Evolutionary conservation across 2,888 invertebrate genomes (phyloP), one percentile per base, ranked within the genome.

Genomic region (Oscheius onirici): DNA sequence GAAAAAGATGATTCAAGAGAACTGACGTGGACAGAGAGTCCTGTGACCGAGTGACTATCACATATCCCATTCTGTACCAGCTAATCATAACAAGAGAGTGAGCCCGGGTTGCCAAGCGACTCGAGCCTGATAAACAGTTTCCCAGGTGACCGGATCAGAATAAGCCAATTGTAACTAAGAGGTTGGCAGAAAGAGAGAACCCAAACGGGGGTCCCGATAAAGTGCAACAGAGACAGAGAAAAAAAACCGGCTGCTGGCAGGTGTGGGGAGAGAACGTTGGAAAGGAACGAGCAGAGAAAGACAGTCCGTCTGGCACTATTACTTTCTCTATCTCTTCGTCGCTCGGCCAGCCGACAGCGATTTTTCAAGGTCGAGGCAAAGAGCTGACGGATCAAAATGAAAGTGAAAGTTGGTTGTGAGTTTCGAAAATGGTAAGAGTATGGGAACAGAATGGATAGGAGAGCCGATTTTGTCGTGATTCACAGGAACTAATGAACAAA

Each of bases 221-320:
- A 13, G 43, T 10, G 43, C 10, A 13, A 13, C 10, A 13, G 13
- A 43, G 43, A 3, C 34, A 34, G 34, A 6, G 34, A 3, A 54
- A n/a, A 54, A 54, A 54, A 54, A 54, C 54, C 54, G 24, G 54
- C 24, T 26, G 15, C 15, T n/a, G 54, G n/a, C n/a, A n/a, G n/a
- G n/a, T n/a, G 26, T 13, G n/a, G 54, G 24, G 54, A 54, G 24
- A 54, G 54, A 28, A 54, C 54, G 28, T 28, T 54, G 24, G 22
- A 52, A 52, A 52, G 52, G 24, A 24, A 52, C 52, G 52, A 54
- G 54, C 26, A 34, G 34, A 34, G 34, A 34, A 34, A 34, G 34
- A 34, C 34, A 34, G 34, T 34, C 34, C 8, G 34, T 34, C 34
- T 34, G 34, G 34, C 34, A 34, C 34, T 34, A 34, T 34, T 34